These are phyloP conservation scores for Aphodius granarius DNA, from an alignment of 2,888 invertebrate species.

Conservation along the genomic window DNA sequence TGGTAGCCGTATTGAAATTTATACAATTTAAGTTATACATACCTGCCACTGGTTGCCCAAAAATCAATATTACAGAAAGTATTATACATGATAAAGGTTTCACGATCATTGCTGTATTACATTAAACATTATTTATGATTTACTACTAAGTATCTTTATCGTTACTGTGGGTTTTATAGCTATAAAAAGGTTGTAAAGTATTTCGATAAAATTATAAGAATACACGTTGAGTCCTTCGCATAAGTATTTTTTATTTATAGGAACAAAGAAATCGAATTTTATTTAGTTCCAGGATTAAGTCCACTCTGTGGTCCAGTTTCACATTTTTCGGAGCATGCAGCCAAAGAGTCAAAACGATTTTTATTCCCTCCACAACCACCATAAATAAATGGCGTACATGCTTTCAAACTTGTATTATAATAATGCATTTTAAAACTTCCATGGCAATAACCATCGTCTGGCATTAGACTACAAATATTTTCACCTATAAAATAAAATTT, in stretches of 20 bases:
- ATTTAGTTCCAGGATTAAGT: not conserved
- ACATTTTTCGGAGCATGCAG: not conserved
- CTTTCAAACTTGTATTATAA: not conserved
- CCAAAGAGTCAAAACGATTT: not conserved
- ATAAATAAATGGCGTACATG: not conserved
- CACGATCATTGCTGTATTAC: not conserved
- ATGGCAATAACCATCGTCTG: not conserved
- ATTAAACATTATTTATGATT: not conserved
- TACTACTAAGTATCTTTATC: too few species aligned
- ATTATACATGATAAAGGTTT: not conserved
- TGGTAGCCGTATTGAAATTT: too few species aligned
- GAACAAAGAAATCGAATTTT: not conserved
- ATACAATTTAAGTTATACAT: too few species aligned
- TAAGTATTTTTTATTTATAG: not conserved
- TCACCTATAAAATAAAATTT: not conserved
- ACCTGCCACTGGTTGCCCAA: not conserved
- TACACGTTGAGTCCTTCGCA: not conserved
- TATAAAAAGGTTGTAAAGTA: not conserved
- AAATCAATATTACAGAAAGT: not conserved
- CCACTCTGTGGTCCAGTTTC: not conserved
- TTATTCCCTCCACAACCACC: not conserved
- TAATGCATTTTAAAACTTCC: not conserved
- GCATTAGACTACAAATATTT: not conserved
- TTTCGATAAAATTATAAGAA: not conserved
- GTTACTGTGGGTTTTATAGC: not conserved